Evolutionary conservation across 2,113 vertebrate species (phyloP).

Genomic region (Chloroceryle aenea): DNA sequence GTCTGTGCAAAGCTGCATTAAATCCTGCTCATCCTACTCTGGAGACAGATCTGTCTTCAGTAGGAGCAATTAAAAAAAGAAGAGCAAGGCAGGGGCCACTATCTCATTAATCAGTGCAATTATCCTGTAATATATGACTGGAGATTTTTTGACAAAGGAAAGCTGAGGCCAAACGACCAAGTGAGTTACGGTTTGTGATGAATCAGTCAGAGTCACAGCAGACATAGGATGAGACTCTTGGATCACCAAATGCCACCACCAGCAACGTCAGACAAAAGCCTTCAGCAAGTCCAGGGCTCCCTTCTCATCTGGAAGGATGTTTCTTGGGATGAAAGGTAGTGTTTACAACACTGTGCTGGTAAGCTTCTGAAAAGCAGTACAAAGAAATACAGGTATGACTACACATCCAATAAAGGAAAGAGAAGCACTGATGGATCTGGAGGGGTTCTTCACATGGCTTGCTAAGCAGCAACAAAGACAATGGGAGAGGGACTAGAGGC

Average conservation of each 20-base stretch:
- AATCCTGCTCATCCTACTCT: background rate
- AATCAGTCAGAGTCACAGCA: background rate
- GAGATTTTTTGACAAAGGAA: background rate
- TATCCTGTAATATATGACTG: background rate
- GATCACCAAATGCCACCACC: background rate
- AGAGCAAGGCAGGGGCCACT: background rate
- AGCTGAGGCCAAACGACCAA: background rate
- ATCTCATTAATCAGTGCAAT: background rate
- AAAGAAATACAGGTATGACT: background rate
- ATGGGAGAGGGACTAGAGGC: background rate
- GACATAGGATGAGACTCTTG: fast-evolving
- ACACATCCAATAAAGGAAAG: background rate
- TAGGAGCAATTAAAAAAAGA: slow-evolving; percentile 1
- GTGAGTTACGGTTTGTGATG: fast-evolving
- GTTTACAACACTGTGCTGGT: background rate
- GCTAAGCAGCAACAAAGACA: background rate
- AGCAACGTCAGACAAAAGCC: background rate
- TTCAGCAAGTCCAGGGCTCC: background rate
- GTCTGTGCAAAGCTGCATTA: background rate
- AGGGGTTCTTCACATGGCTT: background rate
- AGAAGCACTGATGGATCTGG: background rate
- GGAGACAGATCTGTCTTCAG: background rate
- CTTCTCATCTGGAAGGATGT: background rate
- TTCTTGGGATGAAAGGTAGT: background rate
- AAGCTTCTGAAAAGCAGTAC: background rate